Base-by-base conservation (phyloP, 2,888 invertebrate species). In the Nomada hirtipes region DNA sequence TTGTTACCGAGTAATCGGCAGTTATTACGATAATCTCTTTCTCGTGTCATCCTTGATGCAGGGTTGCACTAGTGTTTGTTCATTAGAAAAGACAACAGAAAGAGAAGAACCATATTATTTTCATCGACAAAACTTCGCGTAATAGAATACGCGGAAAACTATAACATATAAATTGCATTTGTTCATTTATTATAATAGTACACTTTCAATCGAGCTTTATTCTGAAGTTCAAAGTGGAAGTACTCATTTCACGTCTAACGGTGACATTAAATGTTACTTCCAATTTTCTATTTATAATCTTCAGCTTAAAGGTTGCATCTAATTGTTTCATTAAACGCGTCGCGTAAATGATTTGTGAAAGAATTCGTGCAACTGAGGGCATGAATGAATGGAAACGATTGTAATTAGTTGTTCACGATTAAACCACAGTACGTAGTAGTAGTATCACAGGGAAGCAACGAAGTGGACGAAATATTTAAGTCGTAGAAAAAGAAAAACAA, bases 1-100 rank as follows among this genome's bases (percentile, higher is more conserved):
- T 86, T 88, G 88, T 88, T 86, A 89, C 84, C 81, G 87, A 89
- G 81, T 82, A 86, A 84, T 85, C 87, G 85, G 89, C 81, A 74
- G 80, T 79, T 84, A 87, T 86, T 86, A 84, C 80, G 82, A 79
- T 84, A 82, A 83, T 84, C 82, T 82, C 79, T 82, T 76, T 83
- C 74, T 70, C 61, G 63, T 80, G 55, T 79, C 71, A 80, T 87
- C 74, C 80, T 90, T 78, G 89, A 88, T 52, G 83, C 80, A 79
- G 89, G 85, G 82, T 82, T 82, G 68, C 76, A 82, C 57, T 60
- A 63, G 26, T 50, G 2, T 29, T 47, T 47, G 42, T 47, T 44
- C 29, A 0, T 72, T 3, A 1, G 11, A 23, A 15, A 3, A 52
- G 20, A 18, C 2, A 26, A 42, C 36, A n/a, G 2, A 29, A 36